Base-by-base conservation (phyloP, 2,113 vertebrate species). In the Passer montanus region DNA sequence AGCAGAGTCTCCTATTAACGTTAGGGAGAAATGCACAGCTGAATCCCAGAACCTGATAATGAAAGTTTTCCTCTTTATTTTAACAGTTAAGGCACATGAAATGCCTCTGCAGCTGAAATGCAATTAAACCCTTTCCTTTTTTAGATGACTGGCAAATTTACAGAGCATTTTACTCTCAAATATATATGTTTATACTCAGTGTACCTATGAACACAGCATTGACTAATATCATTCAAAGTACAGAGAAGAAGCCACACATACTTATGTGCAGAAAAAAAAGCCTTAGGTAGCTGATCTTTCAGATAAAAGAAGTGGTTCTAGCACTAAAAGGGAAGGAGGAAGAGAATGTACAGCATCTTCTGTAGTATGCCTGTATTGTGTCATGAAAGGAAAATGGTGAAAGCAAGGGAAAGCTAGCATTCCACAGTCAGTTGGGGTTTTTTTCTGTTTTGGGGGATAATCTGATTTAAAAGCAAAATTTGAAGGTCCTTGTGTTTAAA, bases 261-360 rank as follows among this genome's bases (percentile, higher is more conserved):
- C 60, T 90, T 33, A 2, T 33, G 44, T 33, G 72, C 86, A 93
- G 90, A 74, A 79, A 87, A 87, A 88, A 46, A 80, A 93, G 70
- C 78, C 83, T 94, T 74, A 92, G 89, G 89, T 97, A 91, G 92
- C 77, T 93, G 93, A 92, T 95, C 72, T 69, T 85, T 97, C 75
- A 96, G 74, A 96, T 91, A 83, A 94, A 94, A 97, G 35, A 83
- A 94, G 66, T 89, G 68, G 74, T 66, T 93, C 93, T 86, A 69
- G 50, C 66, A 81, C 72, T 96, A 86, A 97, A 96, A 94, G 77
- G 83, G 81, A 93, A 94, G 94, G 91, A 95, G 87, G 82, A 43
- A 75, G 90, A 87, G 79, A 37, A 50, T 62, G 72, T 72, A 47
- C 50, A 72, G 49, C n/a, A 67, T 66, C 39, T 74, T 87, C 90